Evolutionary conservation across 2,888 invertebrate genomes (phyloP), one percentile per base, ranked within the genome.

Genomic region (Apotomis betuletana): DNA sequence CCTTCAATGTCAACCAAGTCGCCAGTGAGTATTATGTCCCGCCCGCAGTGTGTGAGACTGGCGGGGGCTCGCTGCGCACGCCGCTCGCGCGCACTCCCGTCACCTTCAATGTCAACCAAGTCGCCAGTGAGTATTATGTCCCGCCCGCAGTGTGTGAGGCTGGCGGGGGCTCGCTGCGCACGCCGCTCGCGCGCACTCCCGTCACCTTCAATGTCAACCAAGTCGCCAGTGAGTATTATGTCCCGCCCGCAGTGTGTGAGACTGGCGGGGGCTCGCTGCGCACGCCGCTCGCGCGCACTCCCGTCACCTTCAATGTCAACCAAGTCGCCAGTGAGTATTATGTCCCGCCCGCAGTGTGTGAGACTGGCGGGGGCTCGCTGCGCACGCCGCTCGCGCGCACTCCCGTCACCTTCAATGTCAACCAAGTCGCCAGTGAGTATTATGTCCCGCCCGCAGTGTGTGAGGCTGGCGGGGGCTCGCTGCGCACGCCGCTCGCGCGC

Each of bases 21-120:
- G 90, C 91, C 81, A 92, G 92, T 92, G 74, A 41, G 41, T 41
- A 41, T 41, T 5, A 4, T n/a, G n/a, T 6, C 41, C 5, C 41
- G 6, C 41, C 6, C 6, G 41, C 41, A 12, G 55, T 36, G 10
- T 27, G 10, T 41, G 41, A 41, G 41, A 0, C 41, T 41, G 41
- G 92, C 70, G 92, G 88, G 61, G 92, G 92, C 72, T 91, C 92
- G 67, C 85, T 92, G 77, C 89, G 92, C 70, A 92, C 92, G 74
- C 92, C 92, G n/a, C 90, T 92, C 70, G 91, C 92, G 72, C 89
- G 92, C 80, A 92, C 92, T 5, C 92, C 92, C 57, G 91, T 92
- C 88, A 90, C 92, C 74, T 92, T 92, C 85, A 92, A 87, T 79
- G 86, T 90, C 78, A 85, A 92, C 78, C 92, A 93, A 85, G 90